Evolutionary conservation across 35 echinoderm and acorn worm genomes (phyloP).

Genomic region (Lytechinus variegatus): DNA sequence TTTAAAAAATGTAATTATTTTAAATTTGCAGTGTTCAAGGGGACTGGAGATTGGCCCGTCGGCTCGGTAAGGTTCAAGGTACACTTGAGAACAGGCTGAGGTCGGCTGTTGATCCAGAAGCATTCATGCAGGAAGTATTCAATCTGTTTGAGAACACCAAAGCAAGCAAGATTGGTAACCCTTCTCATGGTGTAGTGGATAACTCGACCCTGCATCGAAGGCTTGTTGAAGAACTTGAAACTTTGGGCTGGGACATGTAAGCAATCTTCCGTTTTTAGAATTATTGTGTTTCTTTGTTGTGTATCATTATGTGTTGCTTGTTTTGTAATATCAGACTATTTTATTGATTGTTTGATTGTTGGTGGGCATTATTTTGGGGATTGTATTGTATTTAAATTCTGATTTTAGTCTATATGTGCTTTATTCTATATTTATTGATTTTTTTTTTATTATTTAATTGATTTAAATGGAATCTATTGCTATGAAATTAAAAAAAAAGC

Average conservation of each 20-base stretch:
- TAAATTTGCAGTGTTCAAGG: neutral
- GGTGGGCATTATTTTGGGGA: too few species aligned
- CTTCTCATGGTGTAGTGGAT: neutral
- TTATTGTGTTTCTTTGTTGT: neutral
- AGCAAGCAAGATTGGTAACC: neutral
- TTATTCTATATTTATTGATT: too few species aligned
- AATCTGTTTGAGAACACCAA: slow-evolving; percentile 5
- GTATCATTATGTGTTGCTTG: too few species aligned
- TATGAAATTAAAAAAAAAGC: neutral
- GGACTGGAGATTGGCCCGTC: slow-evolving; percentile 30
- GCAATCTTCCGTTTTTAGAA: neutral
- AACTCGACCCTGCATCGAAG: neutral
- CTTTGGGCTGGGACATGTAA: slow-evolving; percentile 6
- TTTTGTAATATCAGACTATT: too few species aligned
- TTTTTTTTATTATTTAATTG: too few species aligned
- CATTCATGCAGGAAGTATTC: slow-evolving; percentile 6
- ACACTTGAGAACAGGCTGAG: neutral
- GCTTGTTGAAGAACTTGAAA: neutral
- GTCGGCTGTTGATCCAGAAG: neutral
- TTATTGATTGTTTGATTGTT: too few species aligned
- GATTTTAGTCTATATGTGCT: too few species aligned
- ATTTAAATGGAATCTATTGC: neutral
- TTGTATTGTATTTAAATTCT: too few species aligned
- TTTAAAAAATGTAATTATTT: neutral
- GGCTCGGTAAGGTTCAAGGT: neutral